Base-by-base conservation (phyloP, 2,888 invertebrate genomes). In the Cynaeus angustus region DNA sequence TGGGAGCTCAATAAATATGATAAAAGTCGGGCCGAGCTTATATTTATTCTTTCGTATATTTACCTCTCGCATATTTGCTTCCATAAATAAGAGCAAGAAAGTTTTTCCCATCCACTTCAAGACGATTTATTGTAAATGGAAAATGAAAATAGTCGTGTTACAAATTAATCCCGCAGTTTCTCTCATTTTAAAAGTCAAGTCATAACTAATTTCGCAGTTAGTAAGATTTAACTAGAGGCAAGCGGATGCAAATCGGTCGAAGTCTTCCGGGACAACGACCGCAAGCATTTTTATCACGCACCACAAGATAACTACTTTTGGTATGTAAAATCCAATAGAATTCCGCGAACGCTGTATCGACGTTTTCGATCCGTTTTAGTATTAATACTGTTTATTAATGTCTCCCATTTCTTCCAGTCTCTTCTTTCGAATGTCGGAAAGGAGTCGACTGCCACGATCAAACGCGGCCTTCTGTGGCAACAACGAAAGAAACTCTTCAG, bases 401-500 rank as follows among this genome's bases (percentile, higher is more conserved):
- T 50, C 26, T 45, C 26, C 48, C 50, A 37, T 38, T 37, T 38
- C 38, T 83, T 84, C 37, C 82, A 85, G 85, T 83, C 83, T 69
- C 80, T 84, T 62, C 79, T 83, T 70, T 75, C 77, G 37, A 83
- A 79, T 66, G 81, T 80, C 66, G 82, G 82, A 71, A 83, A 83
- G 76, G 83, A 86, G 82, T 76, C 86, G 83, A 83, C 86, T 84
- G 89, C 89, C 77, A 89, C 89, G 72, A 88, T 90, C 80, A 90
- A 90, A 82, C 87, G 89, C 66, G 90, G 90, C 68, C 85, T 90
- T 52, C 84, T 90, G 68, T 89, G 89, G 88, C 90, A 90, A 81
- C 90, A 90, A 79, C 83, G 90, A 68, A 90, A 90, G 81, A 87
- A 89, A 74, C 83, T 90, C 61, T 90, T 90, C 84, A 89, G 89